Conservation (phyloP, 2,888 invertebrate genomes). For the Tribolium freemani region DNA sequence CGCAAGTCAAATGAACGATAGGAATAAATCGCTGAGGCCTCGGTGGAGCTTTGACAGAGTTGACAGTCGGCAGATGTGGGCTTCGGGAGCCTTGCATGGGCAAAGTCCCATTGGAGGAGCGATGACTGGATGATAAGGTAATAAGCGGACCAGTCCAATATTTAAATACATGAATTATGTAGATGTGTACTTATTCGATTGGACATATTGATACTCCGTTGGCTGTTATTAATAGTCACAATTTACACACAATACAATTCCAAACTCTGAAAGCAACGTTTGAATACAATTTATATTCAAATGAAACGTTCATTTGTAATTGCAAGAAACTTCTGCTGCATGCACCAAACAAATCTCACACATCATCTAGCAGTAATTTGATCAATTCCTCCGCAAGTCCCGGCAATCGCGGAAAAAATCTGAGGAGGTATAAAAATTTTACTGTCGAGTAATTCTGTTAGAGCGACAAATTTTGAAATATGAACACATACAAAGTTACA, state of each 20-base stretch:
- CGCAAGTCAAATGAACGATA: slow-evolving; percentile 28
- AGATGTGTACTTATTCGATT: slow-evolving; percentile 68
- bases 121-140: slow-evolving; percentile 68
- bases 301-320: slow-evolving; percentile 64
- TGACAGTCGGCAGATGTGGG: slow-evolving; percentile 55
- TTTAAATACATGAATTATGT: slow-evolving; percentile 70
- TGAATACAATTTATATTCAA: slow-evolving; percentile 68
- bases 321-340: slow-evolving; percentile 49
- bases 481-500: slow-evolving; percentile 55
- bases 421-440: slow-evolving; percentile 54
- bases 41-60: slow-evolving; percentile 36
- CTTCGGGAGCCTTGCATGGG: slow-evolving; percentile 39
- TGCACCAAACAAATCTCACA: slow-evolving; percentile 10
- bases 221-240: slow-evolving; percentile 68
- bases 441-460: slow-evolving; percentile 61
- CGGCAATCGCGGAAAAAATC: slow-evolving; percentile 20
- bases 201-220: slow-evolving; percentile 69
- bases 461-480: slow-evolving; percentile 56
- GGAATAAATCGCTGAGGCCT: slow-evolving; percentile 41
- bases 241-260: slow-evolving; percentile 68
- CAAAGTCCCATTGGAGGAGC: slow-evolving; percentile 46
- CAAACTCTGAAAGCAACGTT: slow-evolving; percentile 61
- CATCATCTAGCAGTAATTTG: slow-evolving; percentile 27
- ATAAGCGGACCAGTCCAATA: slow-evolving; percentile 66
- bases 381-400: slow-evolving; percentile 8